Evolutionary conservation across 1,140 invertebrate genomes (phyloP).

Genomic region (Steinernema khuongi): DNA sequence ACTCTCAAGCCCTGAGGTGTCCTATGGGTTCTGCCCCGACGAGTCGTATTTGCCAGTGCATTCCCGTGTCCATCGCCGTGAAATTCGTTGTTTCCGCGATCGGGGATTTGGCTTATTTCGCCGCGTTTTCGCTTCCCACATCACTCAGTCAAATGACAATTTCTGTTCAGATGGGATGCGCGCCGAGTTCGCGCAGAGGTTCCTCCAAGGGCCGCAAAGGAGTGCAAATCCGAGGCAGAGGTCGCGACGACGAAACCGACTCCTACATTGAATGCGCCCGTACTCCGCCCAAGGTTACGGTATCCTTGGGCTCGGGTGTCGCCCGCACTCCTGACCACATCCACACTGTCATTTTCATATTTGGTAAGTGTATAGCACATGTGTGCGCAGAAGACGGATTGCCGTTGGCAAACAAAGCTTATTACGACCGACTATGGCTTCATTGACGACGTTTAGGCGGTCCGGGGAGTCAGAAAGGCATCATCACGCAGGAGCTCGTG

Average conservation of each 20-base stretch:
- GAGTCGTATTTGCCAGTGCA: too few species aligned
- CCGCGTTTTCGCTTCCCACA: background rate
- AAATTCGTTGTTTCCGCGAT: too few species aligned
- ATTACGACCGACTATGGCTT: background rate
- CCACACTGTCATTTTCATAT: conserved; percentile 10
- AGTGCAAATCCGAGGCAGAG: background rate
- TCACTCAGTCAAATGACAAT: conserved; percentile 8
- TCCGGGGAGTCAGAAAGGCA: conserved; percentile 48
- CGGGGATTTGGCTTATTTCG: too few species aligned
- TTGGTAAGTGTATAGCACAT: conserved; percentile 7
- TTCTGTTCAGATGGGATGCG: conserved; percentile 7
- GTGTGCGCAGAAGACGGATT: background rate
- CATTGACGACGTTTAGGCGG: conserved; percentile 40
- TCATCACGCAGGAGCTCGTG: conserved; percentile 51
- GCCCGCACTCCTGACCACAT: conserved; percentile 6
- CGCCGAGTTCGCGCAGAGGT: conserved; percentile 10
- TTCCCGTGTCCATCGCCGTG: too few species aligned
- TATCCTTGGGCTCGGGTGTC: background rate
- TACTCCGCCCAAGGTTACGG: background rate
- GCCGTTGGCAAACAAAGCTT: background rate
- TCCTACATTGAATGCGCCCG: background rate
- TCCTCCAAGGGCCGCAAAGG: background rate
- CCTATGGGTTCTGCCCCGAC: too few species aligned
- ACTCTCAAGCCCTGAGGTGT: too few species aligned
- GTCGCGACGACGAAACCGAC: background rate